Conservation (phyloP, 1,140 invertebrate genomes). For the Drosophila setifemur region DNA sequence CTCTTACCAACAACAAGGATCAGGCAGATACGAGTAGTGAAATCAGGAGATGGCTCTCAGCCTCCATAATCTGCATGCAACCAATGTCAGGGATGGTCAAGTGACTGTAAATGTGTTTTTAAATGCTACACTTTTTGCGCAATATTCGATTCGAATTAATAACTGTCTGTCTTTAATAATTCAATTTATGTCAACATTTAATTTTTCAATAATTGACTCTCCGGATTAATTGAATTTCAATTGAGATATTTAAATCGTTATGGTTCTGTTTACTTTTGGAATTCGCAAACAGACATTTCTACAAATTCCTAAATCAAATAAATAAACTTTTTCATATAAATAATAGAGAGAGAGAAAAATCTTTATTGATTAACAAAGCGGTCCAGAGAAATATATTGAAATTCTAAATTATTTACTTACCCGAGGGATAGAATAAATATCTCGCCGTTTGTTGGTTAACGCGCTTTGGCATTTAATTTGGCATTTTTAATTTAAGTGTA, state of each 20-base stretch:
- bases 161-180: no score
- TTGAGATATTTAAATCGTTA: constrained; percentile 1
- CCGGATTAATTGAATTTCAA: constrained; percentile 16
- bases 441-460: no score
- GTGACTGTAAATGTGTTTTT: not conserved
- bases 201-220: not conserved
- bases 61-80: constrained; percentile 21
- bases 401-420: no score
- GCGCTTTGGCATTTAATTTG: no score
- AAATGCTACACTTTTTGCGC: not conserved
- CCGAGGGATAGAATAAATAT: no score
- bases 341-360: not conserved
- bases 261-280: not conserved
- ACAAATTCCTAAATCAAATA: constrained; percentile 19
- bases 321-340: not conserved
- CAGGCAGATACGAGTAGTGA: constrained; percentile 16
- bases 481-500: no score
- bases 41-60: not conserved
- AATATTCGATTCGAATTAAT: no score
- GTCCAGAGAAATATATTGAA: not conserved
- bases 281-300: not conserved
- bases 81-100: constrained; percentile 10
- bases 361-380: constrained; percentile 6
- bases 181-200: no score
- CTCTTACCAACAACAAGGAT: constrained; percentile 29